phyloP scores from a whole-genome alignment of 2,797 vertebrate genomes.

The Tolypeutes matacus region DNA sequence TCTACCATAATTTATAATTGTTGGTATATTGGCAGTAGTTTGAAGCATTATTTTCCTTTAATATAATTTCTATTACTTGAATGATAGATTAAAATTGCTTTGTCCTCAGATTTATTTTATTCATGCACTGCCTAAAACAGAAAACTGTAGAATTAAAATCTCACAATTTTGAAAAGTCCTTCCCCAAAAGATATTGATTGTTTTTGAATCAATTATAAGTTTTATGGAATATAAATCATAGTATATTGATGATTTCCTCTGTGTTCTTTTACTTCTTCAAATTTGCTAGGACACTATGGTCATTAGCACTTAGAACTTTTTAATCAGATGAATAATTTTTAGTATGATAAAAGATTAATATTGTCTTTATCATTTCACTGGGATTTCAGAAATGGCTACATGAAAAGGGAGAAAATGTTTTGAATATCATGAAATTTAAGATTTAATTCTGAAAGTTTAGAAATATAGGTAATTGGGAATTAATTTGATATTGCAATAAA shows the following conservation, averaged over 20 bases:
- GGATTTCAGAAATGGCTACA: not conserved
- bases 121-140: slow-evolving; percentile 18
- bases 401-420: not conserved
- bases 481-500: not conserved
- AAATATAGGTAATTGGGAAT: not conserved
- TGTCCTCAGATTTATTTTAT: slow-evolving; percentile 18
- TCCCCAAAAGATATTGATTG: not conserved
- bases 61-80: slow-evolving; percentile 60
- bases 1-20: not conserved
- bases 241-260: not conserved
- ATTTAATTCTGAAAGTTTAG: not conserved
- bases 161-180: slow-evolving; percentile 52
- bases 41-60: slow-evolving; percentile 42
- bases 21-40: not conserved
- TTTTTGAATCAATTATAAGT: slow-evolving; percentile 12
- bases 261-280: not conserved
- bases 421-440: not conserved
- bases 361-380: slow-evolving; percentile 16
- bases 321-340: slow-evolving; percentile 41
- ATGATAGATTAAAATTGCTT: not conserved
- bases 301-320: not conserved
- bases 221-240: slow-evolving; percentile 50
- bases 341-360: slow-evolving; percentile 27
- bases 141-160: slow-evolving; percentile 56
- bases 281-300: not conserved